Conservation (phyloP, 2,888 invertebrate genomes). For the Caenorhabditis doughertyi region DNA sequence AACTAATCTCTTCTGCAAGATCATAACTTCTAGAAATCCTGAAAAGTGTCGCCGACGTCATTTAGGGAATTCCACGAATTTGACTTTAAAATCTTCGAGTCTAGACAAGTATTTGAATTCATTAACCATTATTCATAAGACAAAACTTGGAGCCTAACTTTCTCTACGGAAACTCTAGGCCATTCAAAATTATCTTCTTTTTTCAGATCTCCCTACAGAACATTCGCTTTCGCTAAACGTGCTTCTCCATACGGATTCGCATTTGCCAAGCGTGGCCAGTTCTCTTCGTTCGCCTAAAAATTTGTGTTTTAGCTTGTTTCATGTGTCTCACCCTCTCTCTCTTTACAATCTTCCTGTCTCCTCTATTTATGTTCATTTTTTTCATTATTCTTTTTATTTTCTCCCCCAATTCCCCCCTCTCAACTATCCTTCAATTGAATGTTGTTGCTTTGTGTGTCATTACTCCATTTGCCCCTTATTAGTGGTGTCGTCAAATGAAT, state of each 20-base stretch:
- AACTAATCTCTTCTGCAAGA: too few relatives aligned
- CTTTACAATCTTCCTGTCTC: neutral
- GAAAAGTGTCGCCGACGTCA: too few relatives aligned
- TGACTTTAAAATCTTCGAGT: too few relatives aligned
- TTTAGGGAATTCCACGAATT: too few relatives aligned
- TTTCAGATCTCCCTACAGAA: slow-evolving; percentile 67
- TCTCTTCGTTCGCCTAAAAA: slow-evolving; percentile 67
- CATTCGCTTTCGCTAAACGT: slow-evolving; percentile 72
- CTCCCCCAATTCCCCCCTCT: slow-evolving; percentile 1
- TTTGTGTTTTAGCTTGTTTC: slow-evolving; percentile 10
- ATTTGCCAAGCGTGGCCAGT: slow-evolving; percentile 69
- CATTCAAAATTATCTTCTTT: neutral
- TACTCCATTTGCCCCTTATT: slow-evolving; percentile 49
- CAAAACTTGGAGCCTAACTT: too few relatives aligned
- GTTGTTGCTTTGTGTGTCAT: slow-evolving; percentile 62
- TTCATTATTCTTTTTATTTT: slow-evolving; percentile 12
- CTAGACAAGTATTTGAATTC: too few relatives aligned
- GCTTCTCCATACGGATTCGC: slow-evolving; percentile 73
- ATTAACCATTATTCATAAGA: too few relatives aligned
- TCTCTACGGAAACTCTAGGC: neutral
- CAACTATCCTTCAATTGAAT: slow-evolving; percentile 41
- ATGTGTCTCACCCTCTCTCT: slow-evolving; percentile 5
- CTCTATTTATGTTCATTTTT: neutral
- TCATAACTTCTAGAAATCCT: too few relatives aligned
- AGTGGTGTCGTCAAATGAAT: slow-evolving; percentile 54